A percentile compares a stretch with the other conserved stretches of the same genome.
Conservation (phyloP, 1,140 invertebrate species). For the Ceratina australensis region DNA sequence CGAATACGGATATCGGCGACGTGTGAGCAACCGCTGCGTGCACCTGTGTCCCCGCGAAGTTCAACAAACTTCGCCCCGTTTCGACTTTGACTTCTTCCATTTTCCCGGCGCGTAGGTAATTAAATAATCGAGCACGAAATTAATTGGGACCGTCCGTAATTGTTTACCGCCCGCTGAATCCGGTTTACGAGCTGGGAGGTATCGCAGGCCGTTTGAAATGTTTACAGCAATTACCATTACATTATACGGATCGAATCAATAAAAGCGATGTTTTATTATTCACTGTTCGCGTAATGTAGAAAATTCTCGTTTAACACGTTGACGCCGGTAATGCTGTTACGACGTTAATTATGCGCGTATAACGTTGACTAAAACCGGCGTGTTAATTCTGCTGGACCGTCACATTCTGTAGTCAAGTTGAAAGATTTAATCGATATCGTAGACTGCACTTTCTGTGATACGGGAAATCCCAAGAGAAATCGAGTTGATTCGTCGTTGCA, state of each 20-base stretch:
- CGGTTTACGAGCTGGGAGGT: neutral
- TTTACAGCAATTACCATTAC: neutral
- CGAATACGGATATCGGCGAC: constrained; percentile 1
- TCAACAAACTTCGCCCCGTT: constrained; percentile 46
- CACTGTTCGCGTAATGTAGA: neutral
- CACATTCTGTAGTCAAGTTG: too few relatives aligned
- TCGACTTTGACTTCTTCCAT: constrained; percentile 12
- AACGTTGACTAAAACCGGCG: too few relatives aligned
- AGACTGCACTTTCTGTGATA: too few relatives aligned
- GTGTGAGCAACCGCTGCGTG: constrained; percentile 22
- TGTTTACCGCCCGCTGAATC: neutral
- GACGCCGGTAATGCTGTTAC: too few relatives aligned
- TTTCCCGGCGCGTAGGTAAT: neutral
- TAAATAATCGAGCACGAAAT: constrained; percentile 50
- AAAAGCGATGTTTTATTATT: neutral
- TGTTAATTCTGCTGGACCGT: too few relatives aligned
- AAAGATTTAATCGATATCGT: too few relatives aligned
- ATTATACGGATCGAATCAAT: too few relatives aligned
- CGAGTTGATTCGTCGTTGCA: too few relatives aligned
- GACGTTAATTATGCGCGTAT: too few relatives aligned
- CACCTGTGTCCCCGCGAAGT: constrained; percentile 55
- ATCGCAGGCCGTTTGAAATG: neutral
- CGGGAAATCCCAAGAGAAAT: too few relatives aligned
- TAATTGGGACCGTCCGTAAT: constrained; percentile 31
- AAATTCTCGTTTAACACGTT: too few relatives aligned